Conservation (phyloP, 2,113 vertebrate species). For the Neoarius graeffei region DNA sequence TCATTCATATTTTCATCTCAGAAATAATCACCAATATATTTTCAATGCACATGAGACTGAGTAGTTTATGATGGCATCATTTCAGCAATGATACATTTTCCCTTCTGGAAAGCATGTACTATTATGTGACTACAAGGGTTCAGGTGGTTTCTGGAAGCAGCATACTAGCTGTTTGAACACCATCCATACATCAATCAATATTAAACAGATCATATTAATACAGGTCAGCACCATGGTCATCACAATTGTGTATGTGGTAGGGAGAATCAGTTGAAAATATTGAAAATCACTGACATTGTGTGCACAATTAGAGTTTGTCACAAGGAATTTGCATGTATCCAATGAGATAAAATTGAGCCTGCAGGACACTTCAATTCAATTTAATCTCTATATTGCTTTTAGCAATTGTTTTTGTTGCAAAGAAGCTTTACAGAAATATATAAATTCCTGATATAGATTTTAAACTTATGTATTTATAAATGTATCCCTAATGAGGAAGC, state of each 20-base stretch:
- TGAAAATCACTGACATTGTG: not conserved
- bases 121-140: not conserved
- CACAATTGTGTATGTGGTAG: not conserved
- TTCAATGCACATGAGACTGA: not conserved
- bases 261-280: not conserved
- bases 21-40: not conserved
- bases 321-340: not conserved
- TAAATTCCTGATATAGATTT: too few species aligned
- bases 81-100: not conserved
- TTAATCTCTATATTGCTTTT: too few species aligned
- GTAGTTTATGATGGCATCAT: not conserved
- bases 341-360: not conserved
- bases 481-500: too few species aligned
- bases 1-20: not conserved
- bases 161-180: not conserved
- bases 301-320: not conserved
- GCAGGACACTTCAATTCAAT: not conserved
- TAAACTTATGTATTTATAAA: too few species aligned
- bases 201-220: not conserved
- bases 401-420: too few species aligned
- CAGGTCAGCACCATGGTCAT: not conserved
- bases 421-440: too few species aligned
- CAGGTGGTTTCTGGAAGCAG: not conserved
- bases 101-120: not conserved
- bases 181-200: not conserved